Percentiles rank a stretch among this genome's conserved stretches.
These are phyloP conservation scores for Silurus asotus DNA, from an alignment of 2,113 vertebrate genomes.

Conservation along the genomic window DNA sequence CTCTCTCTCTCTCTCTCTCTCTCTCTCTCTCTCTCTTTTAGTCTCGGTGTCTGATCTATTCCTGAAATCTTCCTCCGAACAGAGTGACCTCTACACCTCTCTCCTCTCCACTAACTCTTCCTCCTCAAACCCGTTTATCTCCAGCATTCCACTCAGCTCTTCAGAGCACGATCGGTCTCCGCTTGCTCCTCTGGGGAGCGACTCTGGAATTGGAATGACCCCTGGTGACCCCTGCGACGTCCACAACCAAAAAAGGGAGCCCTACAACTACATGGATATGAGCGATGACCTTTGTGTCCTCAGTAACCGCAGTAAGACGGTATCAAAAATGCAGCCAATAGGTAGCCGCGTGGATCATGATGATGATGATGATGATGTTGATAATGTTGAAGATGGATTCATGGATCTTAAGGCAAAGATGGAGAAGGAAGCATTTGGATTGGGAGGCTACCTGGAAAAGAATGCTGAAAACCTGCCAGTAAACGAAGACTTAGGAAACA, in stretches of 20 bases:
- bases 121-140: conserved; percentile 45
- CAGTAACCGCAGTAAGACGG: background rate
- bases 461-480: conserved; percentile 53
- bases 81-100: conserved; percentile 87
- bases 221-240: conserved; percentile 80
- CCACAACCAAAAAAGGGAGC: conserved; percentile 83
- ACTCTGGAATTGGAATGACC: conserved; percentile 87
- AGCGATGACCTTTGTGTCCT: conserved; percentile 69
- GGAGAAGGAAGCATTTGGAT: conserved; percentile 53
- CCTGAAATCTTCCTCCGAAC: conserved; percentile 70
- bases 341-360: background rate
- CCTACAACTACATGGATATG: conserved; percentile 96
- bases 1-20: background rate
- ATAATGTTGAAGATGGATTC: conserved; percentile 10
- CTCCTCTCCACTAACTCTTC: conserved; percentile 77
- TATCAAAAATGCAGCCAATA: conserved; percentile 31
- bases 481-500: conserved; percentile 66
- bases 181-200: conserved; percentile 68
- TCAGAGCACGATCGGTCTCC: conserved; percentile 42
- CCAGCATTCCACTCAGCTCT: conserved; percentile 31
- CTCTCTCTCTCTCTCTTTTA: conserved; percentile 54
- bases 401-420: conserved; percentile 30
- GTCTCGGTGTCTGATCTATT: conserved; percentile 69
- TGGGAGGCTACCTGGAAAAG: conserved; percentile 69
- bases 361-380: conserved; percentile 29